Evolutionary conservation across 53 echinoderm and acorn worm genomes (phyloP).

Genomic region (Stichopus horrens): DNA sequence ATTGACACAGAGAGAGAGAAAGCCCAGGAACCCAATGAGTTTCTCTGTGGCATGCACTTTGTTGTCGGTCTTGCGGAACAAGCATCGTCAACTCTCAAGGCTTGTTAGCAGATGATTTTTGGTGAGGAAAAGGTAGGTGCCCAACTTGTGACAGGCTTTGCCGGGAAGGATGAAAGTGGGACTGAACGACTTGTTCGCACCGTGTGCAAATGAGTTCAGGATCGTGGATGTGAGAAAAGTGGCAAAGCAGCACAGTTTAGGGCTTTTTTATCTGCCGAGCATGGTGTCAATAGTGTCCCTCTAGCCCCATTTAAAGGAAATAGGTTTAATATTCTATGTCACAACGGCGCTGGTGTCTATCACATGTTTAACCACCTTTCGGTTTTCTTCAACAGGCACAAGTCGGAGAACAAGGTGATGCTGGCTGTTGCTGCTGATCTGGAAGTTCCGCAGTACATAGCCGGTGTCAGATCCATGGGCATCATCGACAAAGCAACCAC

Average conservation of each 20-base stretch:
- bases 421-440: constrained; percentile 61
- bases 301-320: constrained; percentile 62
- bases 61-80: constrained; percentile 62
- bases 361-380: constrained; percentile 14
- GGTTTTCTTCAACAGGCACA: constrained; percentile 50
- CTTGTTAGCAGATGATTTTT: constrained; percentile 60
- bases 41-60: constrained; percentile 61
- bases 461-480: constrained; percentile 61
- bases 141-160: background rate
- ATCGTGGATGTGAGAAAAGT: constrained; percentile 50
- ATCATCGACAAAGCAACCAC: constrained; percentile 67
- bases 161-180: constrained; percentile 22
- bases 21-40: constrained; percentile 45
- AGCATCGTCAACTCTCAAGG: constrained; percentile 14
- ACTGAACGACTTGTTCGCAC: constrained; percentile 46
- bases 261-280: constrained; percentile 36
- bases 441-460: constrained; percentile 47
- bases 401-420: constrained; percentile 53
- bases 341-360: constrained; percentile 65
- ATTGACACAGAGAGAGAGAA: background rate
- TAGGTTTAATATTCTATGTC: constrained; percentile 63
- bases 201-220: constrained; percentile 57
- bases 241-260: constrained; percentile 54
- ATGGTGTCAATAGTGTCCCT: constrained; percentile 21
- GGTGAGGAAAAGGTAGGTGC: constrained; percentile 57